Conservation (phyloP, 2,888 invertebrate genomes). For the Girardia tigrina region DNA sequence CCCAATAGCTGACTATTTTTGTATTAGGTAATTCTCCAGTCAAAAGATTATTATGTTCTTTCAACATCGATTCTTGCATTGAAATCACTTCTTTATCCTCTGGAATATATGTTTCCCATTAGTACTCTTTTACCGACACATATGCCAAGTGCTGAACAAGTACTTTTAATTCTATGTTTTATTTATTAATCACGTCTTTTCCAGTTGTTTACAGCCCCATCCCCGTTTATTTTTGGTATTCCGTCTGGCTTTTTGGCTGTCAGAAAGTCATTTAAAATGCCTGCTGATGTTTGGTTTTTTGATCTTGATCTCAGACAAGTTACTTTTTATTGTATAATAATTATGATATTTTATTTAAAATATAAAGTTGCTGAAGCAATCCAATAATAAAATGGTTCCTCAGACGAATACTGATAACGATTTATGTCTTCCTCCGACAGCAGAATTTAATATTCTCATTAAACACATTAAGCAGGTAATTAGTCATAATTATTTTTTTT, state of each 20-base stretch:
- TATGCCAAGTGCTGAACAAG: conserved; percentile 94
- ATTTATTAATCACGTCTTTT: background rate
- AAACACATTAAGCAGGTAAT: background rate
- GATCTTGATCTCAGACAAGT: background rate
- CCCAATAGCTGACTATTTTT: too few relatives aligned
- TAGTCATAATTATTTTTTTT: background rate
- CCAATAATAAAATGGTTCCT: background rate
- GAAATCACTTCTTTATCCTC: conserved; percentile 90
- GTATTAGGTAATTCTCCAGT: conserved; percentile 71
- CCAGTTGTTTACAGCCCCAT: background rate
- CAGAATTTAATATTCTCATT: background rate
- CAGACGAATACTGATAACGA: background rate
- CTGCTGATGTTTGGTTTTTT: background rate
- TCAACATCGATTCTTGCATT: conserved; percentile 99
- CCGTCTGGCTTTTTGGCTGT: background rate
- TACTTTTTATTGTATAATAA: background rate
- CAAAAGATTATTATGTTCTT: conserved; percentile 93
- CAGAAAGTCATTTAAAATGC: background rate
- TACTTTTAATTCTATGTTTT: too few relatives aligned
- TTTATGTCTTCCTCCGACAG: background rate
- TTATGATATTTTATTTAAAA: background rate
- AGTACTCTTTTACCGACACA: conserved; percentile 93
- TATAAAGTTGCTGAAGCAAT: background rate
- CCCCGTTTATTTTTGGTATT: background rate
- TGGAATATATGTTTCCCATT: conserved; percentile 99